Base-by-base conservation (phyloP, 2,797 vertebrate genomes). In the Syngnathus acus region DNA sequence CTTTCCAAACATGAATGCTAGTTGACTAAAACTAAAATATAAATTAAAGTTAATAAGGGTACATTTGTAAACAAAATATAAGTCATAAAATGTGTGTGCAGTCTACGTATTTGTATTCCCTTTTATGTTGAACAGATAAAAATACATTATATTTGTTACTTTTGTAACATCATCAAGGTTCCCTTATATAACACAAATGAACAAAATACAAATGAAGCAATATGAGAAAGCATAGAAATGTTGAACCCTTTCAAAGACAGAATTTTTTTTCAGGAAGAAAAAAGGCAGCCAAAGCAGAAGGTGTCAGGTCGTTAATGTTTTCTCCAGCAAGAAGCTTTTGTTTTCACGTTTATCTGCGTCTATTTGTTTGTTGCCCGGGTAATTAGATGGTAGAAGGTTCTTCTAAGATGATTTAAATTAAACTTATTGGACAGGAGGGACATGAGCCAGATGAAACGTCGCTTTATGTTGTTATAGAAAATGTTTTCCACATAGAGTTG, bases 1-100 rank as follows among this genome's bases (percentile, higher is more conserved):
- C 55, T 73, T 72, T 64, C 50, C 67, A 72, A 66, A 72, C 50
- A 50, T 72, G 32, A 63, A 67, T 61, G 40, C 63, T 19, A 66
- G 79, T 68, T 69, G 59, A 82, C 68, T 71, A 75, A 67, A 82
- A 63, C 73, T 69, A 76, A 78, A 81, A 71, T 80, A 81, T 82
- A 83, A 83, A 87, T 83, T 83, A 78, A 48, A 74, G 67, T 8
- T 50, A 50, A n/a, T n/a, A 71, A 70, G 7, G 39, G 39, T 50
- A 82, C 67, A 71, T 80, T 86, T 87, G 76, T 62, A 73, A 65
- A 77, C 62, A 74, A 68, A 71, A 38, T 58, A 59, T 38, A 8
- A 58, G 9, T 40, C 7, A 16, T 69, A 16, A 72, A 54, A 54
- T 23, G 53, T 54, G 61, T 6, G 10, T 72, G 67, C 60, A 68